A percentile compares a stretch with the other conserved stretches of the same genome.
These are phyloP conservation scores for Upupa epops DNA, from an alignment of 2,113 vertebrate genomes.

Conservation along the genomic window DNA sequence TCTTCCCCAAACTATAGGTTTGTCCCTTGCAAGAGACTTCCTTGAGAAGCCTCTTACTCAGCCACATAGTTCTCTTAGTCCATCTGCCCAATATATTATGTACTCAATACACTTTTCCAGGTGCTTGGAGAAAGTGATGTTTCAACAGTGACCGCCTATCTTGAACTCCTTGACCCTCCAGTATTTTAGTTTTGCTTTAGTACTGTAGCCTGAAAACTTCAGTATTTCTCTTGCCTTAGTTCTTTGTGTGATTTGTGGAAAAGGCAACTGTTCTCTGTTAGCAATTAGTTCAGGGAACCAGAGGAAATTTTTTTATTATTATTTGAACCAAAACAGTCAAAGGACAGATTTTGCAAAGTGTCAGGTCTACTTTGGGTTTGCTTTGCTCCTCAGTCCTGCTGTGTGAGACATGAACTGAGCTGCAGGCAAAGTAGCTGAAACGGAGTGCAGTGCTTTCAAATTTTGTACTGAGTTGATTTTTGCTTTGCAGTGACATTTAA, in stretches of 20 bases:
- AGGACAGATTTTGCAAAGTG: background rate
- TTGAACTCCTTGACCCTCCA: no score
- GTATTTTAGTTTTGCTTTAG: no score
- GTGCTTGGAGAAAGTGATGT: no score
- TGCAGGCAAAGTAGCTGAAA: background rate
- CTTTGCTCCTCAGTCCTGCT: background rate
- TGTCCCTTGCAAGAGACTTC: no score
- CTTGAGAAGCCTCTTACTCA: no score
- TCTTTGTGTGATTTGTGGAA: background rate
- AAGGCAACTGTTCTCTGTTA: background rate
- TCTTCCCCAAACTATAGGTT: no score
- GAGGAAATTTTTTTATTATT: background rate
- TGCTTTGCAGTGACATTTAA: background rate
- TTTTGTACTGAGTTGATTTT: background rate
- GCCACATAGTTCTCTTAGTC: no score
- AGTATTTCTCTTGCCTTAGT: background rate
- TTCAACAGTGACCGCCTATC: no score
- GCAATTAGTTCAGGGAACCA: background rate
- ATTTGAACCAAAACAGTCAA: background rate
- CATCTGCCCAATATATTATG: no score
- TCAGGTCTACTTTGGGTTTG: background rate
- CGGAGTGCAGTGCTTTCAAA: background rate
- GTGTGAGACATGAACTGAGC: background rate
- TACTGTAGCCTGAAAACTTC: no score
- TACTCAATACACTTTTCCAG: no score